Percentiles rank a stretch among this genome's conserved stretches.
Conservation (phyloP, 2,113 vertebrate genomes). For the Cyprinodon tularosa region DNA sequence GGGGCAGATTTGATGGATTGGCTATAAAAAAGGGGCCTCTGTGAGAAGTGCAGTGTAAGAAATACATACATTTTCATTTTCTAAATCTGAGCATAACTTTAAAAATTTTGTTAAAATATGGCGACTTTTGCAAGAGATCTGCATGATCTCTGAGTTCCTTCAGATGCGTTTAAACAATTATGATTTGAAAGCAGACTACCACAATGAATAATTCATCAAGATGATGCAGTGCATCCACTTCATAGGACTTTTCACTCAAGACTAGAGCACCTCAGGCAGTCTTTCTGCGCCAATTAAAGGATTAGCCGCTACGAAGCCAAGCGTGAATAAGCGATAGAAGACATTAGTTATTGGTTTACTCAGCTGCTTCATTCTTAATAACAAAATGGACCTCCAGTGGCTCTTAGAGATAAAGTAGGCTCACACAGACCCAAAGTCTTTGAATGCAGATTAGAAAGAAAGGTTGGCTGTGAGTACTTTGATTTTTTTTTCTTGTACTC, state of each 20-base stretch:
- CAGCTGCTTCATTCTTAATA: conserved; percentile 55
- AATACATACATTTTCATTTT: background rate
- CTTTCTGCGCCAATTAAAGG: conserved; percentile 57
- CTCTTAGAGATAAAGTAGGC: conserved; percentile 41
- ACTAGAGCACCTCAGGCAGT: conserved; percentile 38
- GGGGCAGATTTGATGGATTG: background rate
- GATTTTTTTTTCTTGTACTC: conserved; percentile 8
- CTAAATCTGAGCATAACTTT: background rate
- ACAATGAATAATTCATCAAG: conserved; percentile 12
- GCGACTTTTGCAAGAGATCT: background rate
- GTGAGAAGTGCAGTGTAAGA: conserved; percentile 28
- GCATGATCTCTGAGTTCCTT: background rate
- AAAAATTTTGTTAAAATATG: conserved; percentile 6
- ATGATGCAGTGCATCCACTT: conserved; percentile 15
- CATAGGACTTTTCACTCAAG: conserved; percentile 32
- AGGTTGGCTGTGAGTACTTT: conserved; percentile 10
- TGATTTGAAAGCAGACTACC: conserved; percentile 8
- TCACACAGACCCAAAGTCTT: conserved; percentile 16
- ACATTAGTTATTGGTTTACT: conserved; percentile 62
- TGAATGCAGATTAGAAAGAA: conserved; percentile 24
- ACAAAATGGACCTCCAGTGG: conserved; percentile 31
- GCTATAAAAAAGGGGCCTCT: conserved; percentile 20
- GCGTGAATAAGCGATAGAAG: conserved; percentile 53
- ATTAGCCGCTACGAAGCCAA: conserved; percentile 55
- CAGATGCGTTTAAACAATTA: background rate